phyloP scores from a whole-genome alignment of 1,140 invertebrate genomes.

The Samia ricini region DNA sequence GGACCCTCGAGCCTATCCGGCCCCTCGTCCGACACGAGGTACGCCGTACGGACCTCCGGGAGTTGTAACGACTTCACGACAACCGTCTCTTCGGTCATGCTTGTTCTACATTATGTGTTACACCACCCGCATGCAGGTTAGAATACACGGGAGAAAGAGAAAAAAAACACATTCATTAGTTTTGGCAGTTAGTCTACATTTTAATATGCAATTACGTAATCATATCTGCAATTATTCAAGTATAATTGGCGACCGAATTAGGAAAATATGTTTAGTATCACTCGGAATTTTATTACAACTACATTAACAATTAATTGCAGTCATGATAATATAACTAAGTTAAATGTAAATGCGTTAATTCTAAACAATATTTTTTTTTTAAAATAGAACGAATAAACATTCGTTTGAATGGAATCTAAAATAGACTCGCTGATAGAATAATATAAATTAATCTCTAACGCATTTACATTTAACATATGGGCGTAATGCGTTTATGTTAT shows the following conservation, averaged over 20 bases:
- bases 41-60: conserved; percentile 51
- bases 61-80: conserved; percentile 50
- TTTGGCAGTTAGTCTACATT: not conserved
- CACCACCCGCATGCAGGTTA: conserved; percentile 54
- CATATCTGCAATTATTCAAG: not conserved
- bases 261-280: no score
- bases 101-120: conserved; percentile 39
- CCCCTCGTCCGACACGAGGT: conserved; percentile 29
- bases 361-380: no score
- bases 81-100: conserved; percentile 48
- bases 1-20: conserved; percentile 32
- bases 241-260: no score
- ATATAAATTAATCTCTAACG: not conserved
- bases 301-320: not conserved
- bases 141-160: conserved; percentile 19
- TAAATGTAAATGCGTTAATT: not conserved
- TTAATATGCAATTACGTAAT: not conserved
- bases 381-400: no score
- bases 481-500: not conserved
- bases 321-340: not conserved
- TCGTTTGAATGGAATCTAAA: no score
- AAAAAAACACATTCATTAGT: conserved; percentile 13
- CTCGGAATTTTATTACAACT: no score
- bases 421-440: not conserved
- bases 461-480: not conserved